These are phyloP conservation scores for Diarsia dahlii DNA, from an alignment of 2,888 invertebrate species.

Conservation along the genomic window DNA sequence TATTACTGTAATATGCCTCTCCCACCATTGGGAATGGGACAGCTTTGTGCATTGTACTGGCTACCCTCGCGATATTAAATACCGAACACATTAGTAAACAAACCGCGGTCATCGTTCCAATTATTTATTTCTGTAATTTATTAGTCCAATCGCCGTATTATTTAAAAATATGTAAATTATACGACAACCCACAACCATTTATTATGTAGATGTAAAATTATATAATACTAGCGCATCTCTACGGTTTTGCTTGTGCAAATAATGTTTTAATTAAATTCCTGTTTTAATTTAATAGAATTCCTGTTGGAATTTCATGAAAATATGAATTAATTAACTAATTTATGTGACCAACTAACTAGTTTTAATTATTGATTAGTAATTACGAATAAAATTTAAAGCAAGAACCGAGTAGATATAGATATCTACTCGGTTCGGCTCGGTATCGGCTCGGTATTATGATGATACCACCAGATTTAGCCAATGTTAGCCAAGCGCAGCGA, in stretches of 20 bases:
- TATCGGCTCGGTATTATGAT: no score
- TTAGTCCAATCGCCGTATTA: constrained; percentile 31
- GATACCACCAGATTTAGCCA: not conserved
- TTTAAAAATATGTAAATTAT: constrained; percentile 56
- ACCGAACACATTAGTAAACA: constrained; percentile 36
- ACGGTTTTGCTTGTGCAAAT: constrained; percentile 19
- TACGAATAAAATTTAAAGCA: no score
- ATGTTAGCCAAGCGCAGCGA: not conserved
- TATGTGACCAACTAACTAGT: not conserved
- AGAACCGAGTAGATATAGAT: no score
- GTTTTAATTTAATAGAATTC: not conserved
- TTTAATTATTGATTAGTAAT: not conserved
- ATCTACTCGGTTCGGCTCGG: no score
- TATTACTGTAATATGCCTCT: not conserved
- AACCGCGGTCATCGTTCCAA: constrained; percentile 27
- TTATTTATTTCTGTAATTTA: constrained; percentile 44
- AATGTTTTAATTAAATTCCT: not conserved
- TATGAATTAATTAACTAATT: not conserved
- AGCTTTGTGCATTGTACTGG: not conserved
- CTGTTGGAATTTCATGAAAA: not conserved
- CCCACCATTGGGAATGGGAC: no score
- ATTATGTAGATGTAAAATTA: constrained; percentile 10
- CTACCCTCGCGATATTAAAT: not conserved
- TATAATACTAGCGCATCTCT: not conserved
- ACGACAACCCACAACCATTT: constrained; percentile 12